phyloP scores from a whole-genome alignment of 2,888 invertebrate genomes.

The Acanthosepion esculentum region DNA sequence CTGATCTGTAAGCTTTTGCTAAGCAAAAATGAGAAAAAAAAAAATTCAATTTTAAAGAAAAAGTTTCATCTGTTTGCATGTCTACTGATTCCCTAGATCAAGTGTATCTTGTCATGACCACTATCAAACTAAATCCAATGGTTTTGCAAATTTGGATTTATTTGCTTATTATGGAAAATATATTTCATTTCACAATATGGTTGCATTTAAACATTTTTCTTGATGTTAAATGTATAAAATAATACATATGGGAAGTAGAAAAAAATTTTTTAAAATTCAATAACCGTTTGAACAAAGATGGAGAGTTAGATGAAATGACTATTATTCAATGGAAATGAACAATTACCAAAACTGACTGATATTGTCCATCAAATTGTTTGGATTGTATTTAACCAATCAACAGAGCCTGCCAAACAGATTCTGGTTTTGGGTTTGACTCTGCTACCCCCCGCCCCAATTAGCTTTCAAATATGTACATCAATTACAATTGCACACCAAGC shows the following conservation, averaged over 20 bases:
- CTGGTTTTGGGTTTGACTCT: neutral
- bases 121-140: neutral
- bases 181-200: neutral
- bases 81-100: neutral
- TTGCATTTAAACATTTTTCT: neutral
- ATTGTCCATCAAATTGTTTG: neutral
- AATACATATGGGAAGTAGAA: neutral
- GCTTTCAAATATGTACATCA: neutral
- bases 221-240: no score
- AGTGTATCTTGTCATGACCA: neutral
- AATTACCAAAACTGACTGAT: neutral
- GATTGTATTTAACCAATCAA: neutral
- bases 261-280: no score
- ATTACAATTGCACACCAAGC: neutral
- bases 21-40: neutral
- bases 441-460: neutral
- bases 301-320: neutral
- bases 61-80: neutral
- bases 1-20: neutral
- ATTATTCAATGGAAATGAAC: conserved; percentile 25
- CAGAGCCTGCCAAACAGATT: neutral
- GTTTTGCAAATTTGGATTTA: neutral
- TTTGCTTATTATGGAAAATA: neutral
- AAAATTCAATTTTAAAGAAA: neutral
- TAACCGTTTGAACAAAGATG: neutral